Evolutionary conservation across 2,797 vertebrate genomes (phyloP), one percentile per base, ranked within the genome.

Genomic region (Sebastolobus altivelis): DNA sequence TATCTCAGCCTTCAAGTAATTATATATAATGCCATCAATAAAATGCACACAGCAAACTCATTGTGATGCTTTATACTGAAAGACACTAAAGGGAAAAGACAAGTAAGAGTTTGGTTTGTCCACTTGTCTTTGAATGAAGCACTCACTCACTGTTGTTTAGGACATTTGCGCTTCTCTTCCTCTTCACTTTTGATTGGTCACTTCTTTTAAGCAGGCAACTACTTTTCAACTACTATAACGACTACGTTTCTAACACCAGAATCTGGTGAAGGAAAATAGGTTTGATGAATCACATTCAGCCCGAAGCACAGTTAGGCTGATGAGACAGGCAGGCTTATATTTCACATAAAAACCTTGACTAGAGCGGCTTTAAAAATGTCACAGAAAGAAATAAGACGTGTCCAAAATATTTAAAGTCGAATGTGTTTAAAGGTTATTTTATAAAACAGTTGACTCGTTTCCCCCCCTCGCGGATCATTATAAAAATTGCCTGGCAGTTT

Each of bases 311-410:
- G 61, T 69, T 33, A 52, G 12, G 46, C 55, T 20, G 78, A 77
- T 58, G 31, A 79, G 69, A 74, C 38, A 29, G 16, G 27, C 10
- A 6, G 29, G 18, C n/a, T 22, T 40, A 14, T 66, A 72, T 66
- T 86, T 83, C 59, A 72, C 58, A 85, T 65, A 62, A 66, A 81
- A 79, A 13, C n/a, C 22, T 27, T 0, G 25, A 75, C 68, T 31
- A 4, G 40, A 35, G 67, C 59, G 43, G 61, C 67, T 69, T 83
- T 78, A 35, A 73, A 73, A 86, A 75, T 52, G 33, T 46, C 43
- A 46, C 43, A 46, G 43, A 46, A 16, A 16, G 40, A 43, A 43
- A 43, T 43, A 46, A 46, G 43, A 46, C 43, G 43, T 46, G 43
- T 46, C 3, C 43, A 18, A 46, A 46, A 46, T 46, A 18, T 81